Evolutionary conservation across 2,888 invertebrate genomes (phyloP).

Genomic region (Diaperis boleti): DNA sequence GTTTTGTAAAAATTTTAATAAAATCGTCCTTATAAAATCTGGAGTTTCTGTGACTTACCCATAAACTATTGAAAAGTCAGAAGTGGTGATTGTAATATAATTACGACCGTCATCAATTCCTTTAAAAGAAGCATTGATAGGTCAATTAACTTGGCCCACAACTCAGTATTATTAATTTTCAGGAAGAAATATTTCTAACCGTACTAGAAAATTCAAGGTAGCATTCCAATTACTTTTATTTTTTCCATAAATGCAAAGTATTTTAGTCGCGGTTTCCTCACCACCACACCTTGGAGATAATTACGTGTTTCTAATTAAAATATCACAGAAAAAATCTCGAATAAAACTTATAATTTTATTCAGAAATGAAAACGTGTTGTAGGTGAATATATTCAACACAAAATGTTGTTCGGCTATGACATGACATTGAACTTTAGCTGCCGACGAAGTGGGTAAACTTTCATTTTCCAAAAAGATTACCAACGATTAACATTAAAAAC

Average conservation of each 20-base stretch:
- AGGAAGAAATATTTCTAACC: constrained; percentile 5
- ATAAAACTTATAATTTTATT: constrained; percentile 10
- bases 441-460: constrained; percentile 44
- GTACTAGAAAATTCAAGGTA: constrained; percentile 41
- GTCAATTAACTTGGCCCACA: no score
- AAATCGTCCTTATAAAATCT: constrained; percentile 36
- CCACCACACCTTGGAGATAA: constrained; percentile 18
- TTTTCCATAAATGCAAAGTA: constrained; percentile 32
- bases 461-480: constrained; percentile 47
- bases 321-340: constrained; percentile 13
- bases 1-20: constrained; percentile 48
- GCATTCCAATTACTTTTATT: constrained; percentile 51
- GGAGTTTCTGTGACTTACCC: constrained; percentile 10
- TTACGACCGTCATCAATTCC: no score
- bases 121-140: not conserved
- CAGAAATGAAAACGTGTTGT: not conserved
- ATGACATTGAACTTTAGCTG: constrained; percentile 50
- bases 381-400: constrained; percentile 6
- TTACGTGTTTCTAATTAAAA: constrained; percentile 20
- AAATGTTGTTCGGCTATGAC: constrained; percentile 37
- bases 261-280: constrained; percentile 21
- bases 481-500: constrained; percentile 35
- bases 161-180: constrained; percentile 1
- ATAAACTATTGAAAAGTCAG: constrained; percentile 3
- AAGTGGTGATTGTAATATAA: no score